Evolutionary conservation across 2,113 vertebrate genomes (phyloP).

Genomic region (Triplophysa siluroides): DNA sequence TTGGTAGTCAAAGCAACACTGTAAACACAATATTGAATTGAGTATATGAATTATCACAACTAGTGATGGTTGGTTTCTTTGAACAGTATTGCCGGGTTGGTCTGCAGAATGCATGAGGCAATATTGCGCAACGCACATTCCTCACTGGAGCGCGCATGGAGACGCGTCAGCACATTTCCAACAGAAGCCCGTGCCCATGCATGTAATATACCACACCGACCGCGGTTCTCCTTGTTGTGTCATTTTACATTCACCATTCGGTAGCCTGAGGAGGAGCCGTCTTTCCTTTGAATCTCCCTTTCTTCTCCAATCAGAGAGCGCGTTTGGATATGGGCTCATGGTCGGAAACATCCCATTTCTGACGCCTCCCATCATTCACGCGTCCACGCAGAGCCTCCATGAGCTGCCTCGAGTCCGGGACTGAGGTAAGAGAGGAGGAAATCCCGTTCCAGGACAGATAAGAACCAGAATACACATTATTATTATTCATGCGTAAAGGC

Average conservation of each 20-base stretch:
- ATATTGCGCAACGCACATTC: slow-evolving; percentile 59
- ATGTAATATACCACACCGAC: neutral
- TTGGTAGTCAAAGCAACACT: too few relatives aligned
- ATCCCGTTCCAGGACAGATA: slow-evolving; percentile 13
- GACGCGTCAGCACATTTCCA: slow-evolving; percentile 58
- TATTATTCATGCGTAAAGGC: slow-evolving; percentile 36
- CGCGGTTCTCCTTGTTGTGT: neutral
- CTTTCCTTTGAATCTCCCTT: neutral
- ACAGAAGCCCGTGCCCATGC: neutral
- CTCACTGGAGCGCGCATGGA: slow-evolving; percentile 15
- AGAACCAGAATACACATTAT: neutral
- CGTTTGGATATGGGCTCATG: slow-evolving; percentile 15
- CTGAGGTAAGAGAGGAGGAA: slow-evolving; percentile 9
- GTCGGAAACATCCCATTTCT: neutral
- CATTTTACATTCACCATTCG: neutral
- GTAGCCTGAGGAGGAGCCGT: neutral
- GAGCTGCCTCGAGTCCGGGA: neutral
- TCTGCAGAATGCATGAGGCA: slow-evolving; percentile 53
- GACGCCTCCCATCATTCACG: neutral
- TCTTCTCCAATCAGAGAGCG: slow-evolving; percentile 33
- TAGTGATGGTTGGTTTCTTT: too few relatives aligned
- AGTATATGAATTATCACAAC: too few relatives aligned
- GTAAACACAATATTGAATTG: neutral
- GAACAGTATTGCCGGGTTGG: neutral
- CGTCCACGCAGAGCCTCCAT: neutral